These are phyloP conservation scores for Heliconius erato DNA, from an alignment of 2,888 invertebrate genomes.

Conservation along the genomic window DNA sequence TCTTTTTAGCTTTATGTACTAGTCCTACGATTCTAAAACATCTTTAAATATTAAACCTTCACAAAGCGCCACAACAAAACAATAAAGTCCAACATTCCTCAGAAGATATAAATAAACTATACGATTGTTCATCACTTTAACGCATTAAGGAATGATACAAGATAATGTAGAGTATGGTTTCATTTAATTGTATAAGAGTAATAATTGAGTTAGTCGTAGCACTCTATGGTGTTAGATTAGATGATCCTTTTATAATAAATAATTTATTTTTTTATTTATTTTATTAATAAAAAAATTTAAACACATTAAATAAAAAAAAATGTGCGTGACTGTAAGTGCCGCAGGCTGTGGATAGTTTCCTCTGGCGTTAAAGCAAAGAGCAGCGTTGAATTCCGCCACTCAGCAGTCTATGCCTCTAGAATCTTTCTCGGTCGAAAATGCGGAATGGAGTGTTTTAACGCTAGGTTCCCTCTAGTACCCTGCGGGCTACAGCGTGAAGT, in stretches of 20 bases:
- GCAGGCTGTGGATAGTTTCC: too few species aligned
- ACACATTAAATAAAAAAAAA: too few species aligned
- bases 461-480: too few species aligned
- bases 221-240: neutral
- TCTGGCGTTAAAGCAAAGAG: too few species aligned
- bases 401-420: neutral
- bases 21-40: neutral
- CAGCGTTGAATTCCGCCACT: neutral
- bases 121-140: constrained; percentile 12
- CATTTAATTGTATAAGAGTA: constrained; percentile 30
- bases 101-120: constrained; percentile 13
- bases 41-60: constrained; percentile 13
- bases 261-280: too few species aligned
- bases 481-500: neutral
- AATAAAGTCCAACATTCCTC: constrained; percentile 7
- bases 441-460: neutral
- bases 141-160: constrained; percentile 14
- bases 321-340: too few species aligned
- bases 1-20: neutral
- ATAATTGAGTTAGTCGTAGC: neutral
- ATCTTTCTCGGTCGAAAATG: neutral
- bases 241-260: neutral
- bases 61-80: neutral
- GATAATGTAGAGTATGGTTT: constrained; percentile 26
- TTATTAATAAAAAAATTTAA: too few species aligned